Conservation (phyloP, 2,888 invertebrate species). For the Oligia fasciuncula region DNA sequence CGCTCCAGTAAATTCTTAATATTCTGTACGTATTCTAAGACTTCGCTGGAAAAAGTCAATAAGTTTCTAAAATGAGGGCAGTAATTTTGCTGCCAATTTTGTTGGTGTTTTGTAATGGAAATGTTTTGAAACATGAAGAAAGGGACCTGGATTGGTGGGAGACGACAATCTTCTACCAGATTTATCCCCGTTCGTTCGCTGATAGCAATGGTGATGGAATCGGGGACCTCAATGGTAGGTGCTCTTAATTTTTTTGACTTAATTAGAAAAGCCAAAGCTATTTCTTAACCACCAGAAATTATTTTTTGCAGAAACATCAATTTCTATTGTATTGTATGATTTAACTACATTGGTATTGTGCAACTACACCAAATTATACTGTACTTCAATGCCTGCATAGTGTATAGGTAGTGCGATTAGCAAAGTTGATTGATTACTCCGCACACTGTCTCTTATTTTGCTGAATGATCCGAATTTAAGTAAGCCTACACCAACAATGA, state of each 20-base stretch:
- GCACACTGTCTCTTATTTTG: conserved; percentile 3
- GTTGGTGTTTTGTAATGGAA: conserved; percentile 69
- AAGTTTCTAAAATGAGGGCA: conserved; percentile 72
- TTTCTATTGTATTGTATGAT: background rate
- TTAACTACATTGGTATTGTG: background rate
- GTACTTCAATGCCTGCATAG: background rate
- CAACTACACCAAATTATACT: background rate
- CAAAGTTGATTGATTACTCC: conserved; percentile 19
- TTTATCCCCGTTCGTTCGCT: conserved; percentile 94
- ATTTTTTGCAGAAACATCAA: background rate
- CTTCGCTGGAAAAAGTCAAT: background rate
- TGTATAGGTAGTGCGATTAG: background rate
- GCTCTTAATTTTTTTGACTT: background rate
- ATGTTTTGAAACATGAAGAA: conserved; percentile 68
- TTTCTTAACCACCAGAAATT: background rate
- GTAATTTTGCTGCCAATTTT: conserved; percentile 73
- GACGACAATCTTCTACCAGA: conserved; percentile 93
- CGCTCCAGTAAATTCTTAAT: conserved; percentile 37
- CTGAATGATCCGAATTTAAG: conserved; percentile 14
- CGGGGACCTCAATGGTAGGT: conserved; percentile 89
- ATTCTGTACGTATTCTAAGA: conserved; percentile 50
- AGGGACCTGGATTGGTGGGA: conserved; percentile 93
- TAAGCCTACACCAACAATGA: conserved; percentile 18
- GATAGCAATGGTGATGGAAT: conserved; percentile 94
- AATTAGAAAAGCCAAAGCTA: background rate